Conservation (phyloP, 2,797 vertebrate species). For the Decapterus maruadsi region DNA sequence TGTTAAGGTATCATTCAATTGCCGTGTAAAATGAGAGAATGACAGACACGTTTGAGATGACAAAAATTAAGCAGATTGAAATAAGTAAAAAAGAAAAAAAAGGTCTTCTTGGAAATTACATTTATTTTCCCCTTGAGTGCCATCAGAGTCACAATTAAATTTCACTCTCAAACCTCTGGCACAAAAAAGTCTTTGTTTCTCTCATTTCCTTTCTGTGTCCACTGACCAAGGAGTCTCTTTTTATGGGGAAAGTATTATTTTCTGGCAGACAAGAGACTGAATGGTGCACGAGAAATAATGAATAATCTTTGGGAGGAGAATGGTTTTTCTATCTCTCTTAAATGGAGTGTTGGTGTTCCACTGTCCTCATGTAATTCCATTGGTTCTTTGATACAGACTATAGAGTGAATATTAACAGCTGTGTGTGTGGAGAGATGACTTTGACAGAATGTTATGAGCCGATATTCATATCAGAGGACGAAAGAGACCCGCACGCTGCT, state of each 20-base stretch:
- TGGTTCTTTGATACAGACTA: constrained; percentile 65
- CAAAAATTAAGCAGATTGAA: constrained; percentile 3
- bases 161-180: constrained; percentile 42
- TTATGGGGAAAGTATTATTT: constrained; percentile 39
- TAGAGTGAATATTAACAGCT: constrained; percentile 53
- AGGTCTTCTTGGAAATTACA: constrained; percentile 37
- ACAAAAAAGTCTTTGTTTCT: constrained; percentile 35
- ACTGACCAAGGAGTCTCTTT: constrained; percentile 28
- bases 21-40: not conserved
- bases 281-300: constrained; percentile 53
- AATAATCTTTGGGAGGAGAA: constrained; percentile 57
- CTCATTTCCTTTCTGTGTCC: constrained; percentile 12
- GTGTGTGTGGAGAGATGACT: constrained; percentile 56
- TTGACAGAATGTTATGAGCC: constrained; percentile 64
- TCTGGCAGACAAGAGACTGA: constrained; percentile 53
- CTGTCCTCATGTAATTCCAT: constrained; percentile 72
- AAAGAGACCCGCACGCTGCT: constrained; percentile 23
- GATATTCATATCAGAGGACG: constrained; percentile 52
- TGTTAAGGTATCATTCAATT: not conserved
- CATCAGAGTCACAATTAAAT: constrained; percentile 54
- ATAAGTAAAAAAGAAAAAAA: constrained; percentile 2
- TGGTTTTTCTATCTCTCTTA: constrained; percentile 56
- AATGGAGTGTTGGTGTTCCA: constrained; percentile 58
- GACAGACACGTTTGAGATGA: constrained; percentile 1
- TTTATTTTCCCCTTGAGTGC: constrained; percentile 46